Base-by-base conservation (phyloP, 2,113 vertebrate genomes). In the Periophthalmus modestus region DNA sequence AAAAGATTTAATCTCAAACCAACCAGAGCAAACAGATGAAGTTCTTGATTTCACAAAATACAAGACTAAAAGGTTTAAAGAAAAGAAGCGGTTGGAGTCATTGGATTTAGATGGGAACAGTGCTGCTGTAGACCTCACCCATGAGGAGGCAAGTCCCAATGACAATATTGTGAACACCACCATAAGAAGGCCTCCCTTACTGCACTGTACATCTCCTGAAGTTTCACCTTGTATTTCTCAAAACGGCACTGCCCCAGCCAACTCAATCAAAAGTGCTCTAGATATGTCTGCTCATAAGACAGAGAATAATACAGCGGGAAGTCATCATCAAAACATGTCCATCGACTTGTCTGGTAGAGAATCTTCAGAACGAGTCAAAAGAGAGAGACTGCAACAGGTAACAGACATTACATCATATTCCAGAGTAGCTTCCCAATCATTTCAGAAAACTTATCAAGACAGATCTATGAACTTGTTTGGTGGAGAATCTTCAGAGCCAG, bases 41-140 rank as follows among this genome's bases (percentile, higher is more conserved):
- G 24, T 86, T 28, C 72, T 93, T 68, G 92, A 94, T 69, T 93
- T 90, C 69, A 92, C 93, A 74, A 93, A 87, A 69, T 82, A 87
- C 66, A 92, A 90, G 9, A 48, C 84, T 16, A 94, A 92, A 86
- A 83, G 68, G 69, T 73, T 71, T 0, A 92, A 87, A 70, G 85
- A 86, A 69, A 90, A 82, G 48, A 76, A 81, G 46, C 69, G 76
- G 19, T 58, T 58, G 18, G 71, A 87, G 33, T 16, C 50, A 54
- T 4, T 15, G 4, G 65, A 80, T n/a, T 43, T 75, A 9, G 50
- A 52, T 58, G 71, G 58, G 19, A 69, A 73, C 4, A 54, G 52
- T 5, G 13, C 62, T 70, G 87, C 67, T 71, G 75, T 90, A 63
- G 84, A 93, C 85, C 85, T 94, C 46, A 92, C 91, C 19, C 16